Evolutionary conservation across 2,797 vertebrate genomes (phyloP), one percentile per base, ranked within the genome.

Genomic region (Syncerus caffer): DNA sequence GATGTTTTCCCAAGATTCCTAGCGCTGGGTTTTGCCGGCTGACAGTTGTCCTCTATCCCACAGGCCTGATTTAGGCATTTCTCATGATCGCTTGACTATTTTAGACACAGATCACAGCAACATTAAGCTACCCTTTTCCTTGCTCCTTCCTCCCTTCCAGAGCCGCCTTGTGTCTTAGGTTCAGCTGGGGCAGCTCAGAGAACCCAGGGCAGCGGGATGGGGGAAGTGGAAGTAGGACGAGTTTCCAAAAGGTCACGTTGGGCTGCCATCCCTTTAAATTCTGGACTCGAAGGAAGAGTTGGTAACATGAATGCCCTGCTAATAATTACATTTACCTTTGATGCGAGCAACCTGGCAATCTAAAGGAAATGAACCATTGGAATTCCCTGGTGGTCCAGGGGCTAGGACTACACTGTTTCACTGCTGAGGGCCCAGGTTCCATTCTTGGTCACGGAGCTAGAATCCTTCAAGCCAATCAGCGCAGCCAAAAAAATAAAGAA

Each of bases 331-430:
- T 82, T 84, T 34, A 62, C 13, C 27, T 89, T 86, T 93, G 83
- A 71, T 47, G 38, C 76, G 27, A 71, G 74, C 38, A 76, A 8
- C 53, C 50, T 80, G 34, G 67, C 83, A 85, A 7, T 57, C 64
- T 90, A 47, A 91, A 82, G 79, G 87, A 93, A 97, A 92, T 55
- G 34, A 93, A 50, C 29, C 25, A 71, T 4, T 51, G 76, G 47
- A n/a, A 51, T 51, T 31, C 76, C 16, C 29, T 19, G 78, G 47
- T 11, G 17, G 47, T 51, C 47, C 78, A 80, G 78, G 47, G 47
- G 17, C 80, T 21, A 51, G 29, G 29, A 51, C 47, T 80, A 50
- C 17, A n/a, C 29, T 3, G 16, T 80, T n/a, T 80, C 31, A 3
- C 78, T 80, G 29, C 29, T 13, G 29, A 31, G 78, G 47, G 47